phyloP scores from a whole-genome alignment of 2,113 vertebrate genomes.

The Serilophus lunatus region DNA sequence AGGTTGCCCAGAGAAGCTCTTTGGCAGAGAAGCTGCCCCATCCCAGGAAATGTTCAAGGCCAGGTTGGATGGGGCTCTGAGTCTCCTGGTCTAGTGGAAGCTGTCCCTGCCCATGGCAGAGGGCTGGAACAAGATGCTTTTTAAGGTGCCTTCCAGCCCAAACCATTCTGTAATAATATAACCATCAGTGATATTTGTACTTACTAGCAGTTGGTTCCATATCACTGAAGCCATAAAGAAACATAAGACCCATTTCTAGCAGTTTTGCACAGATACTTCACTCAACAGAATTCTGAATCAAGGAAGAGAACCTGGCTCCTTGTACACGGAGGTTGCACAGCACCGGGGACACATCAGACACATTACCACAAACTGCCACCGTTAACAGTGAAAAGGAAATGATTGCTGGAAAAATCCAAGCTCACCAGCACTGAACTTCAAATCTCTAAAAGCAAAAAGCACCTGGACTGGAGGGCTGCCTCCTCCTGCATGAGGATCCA shows the following conservation, averaged over 20 bases:
- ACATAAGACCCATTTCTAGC: not conserved
- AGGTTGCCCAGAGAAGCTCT: not conserved
- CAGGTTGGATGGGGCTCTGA: not conserved
- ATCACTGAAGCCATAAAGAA: not conserved
- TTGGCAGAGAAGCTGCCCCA: not conserved
- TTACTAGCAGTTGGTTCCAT: not conserved
- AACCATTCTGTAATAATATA: not conserved
- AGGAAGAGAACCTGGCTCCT: not conserved
- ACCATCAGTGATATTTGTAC: not conserved
- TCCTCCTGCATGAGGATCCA: not conserved
- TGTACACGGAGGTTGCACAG: rapidly evolving
- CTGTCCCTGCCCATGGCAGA: not conserved
- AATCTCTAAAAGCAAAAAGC: not conserved
- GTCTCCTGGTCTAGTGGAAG: not conserved
- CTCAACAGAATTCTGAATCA: not conserved
- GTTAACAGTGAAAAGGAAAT: not conserved
- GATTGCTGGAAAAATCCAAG: not conserved
- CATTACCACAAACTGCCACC: not conserved
- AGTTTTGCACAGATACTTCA: not conserved
- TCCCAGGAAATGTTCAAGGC: not conserved
- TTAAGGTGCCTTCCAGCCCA: not conserved
- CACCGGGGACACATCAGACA: not conserved
- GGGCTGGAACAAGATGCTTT: not conserved
- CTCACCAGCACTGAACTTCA: not conserved
- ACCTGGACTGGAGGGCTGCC: not conserved